Percentiles rank a stretch among this genome's conserved stretches.
phyloP scores from a whole-genome alignment of 2,888 invertebrate species.

The Nymphalis c-album region DNA sequence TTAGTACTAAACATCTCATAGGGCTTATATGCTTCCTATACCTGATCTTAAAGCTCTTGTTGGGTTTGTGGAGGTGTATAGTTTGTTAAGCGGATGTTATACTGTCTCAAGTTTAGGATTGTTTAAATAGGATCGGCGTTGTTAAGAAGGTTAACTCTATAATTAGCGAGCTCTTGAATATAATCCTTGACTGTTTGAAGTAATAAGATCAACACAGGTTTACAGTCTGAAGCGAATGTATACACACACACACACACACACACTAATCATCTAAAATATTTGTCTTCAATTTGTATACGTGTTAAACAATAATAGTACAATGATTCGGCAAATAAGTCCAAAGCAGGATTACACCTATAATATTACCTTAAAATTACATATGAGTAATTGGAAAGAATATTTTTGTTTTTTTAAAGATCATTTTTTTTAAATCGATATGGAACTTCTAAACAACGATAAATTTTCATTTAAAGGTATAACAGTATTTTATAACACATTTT shows the following conservation, averaged over 20 bases:
- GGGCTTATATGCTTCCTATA: neutral
- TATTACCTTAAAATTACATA: no score
- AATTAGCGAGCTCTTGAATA: slow-evolving; percentile 72
- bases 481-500: no score
- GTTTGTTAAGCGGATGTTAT: slow-evolving; percentile 45
- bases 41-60: slow-evolving; percentile 15
- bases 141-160: slow-evolving; percentile 68
- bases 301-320: no score
- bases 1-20: no score
- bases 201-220: slow-evolving; percentile 62
- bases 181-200: slow-evolving; percentile 64
- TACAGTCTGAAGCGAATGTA: slow-evolving; percentile 37
- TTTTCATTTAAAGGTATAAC: no score
- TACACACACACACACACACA: no score
- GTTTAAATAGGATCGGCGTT: slow-evolving; percentile 71
- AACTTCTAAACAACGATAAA: no score
- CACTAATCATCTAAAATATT: neutral
- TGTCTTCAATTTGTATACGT: neutral
- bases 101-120: slow-evolving; percentile 58
- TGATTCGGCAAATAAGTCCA: no score
- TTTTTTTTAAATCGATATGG: no score
- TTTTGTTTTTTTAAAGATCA: no score
- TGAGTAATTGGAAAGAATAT: no score
- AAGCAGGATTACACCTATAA: no score
- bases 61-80: slow-evolving; percentile 42